phyloP scores from a whole-genome alignment of 1,140 invertebrate genomes.

The Triops longicaudatus region DNA sequence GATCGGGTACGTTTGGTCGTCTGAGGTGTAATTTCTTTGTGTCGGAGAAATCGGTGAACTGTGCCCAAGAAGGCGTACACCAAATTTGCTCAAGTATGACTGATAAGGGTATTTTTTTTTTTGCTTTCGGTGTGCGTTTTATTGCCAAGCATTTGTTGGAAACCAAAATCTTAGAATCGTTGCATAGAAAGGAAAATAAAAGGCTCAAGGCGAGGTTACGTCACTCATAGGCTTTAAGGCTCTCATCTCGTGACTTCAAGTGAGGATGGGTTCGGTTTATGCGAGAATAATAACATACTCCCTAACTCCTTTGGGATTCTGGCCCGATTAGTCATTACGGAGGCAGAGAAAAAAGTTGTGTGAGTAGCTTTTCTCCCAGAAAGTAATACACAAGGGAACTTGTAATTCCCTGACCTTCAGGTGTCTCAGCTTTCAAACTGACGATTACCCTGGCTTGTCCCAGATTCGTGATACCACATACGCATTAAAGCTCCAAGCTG shows the following conservation, averaged over 20 bases:
- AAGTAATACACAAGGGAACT: not conserved
- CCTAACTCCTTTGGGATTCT: too few relatives aligned
- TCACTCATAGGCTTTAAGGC: too few relatives aligned
- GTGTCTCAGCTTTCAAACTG: not conserved
- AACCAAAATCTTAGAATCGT: too few relatives aligned
- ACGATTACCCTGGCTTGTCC: not conserved
- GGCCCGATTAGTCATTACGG: too few relatives aligned
- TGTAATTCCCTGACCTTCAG: not conserved
- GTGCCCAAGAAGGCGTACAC: not conserved
- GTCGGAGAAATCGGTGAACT: not conserved
- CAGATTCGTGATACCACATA: slow-evolving; percentile 6
- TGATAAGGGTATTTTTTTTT: not conserved
- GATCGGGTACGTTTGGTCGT: not conserved
- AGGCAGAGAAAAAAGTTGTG: too few relatives aligned
- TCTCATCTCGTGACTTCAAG: too few relatives aligned
- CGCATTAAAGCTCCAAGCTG: not conserved
- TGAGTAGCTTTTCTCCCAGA: too few relatives aligned
- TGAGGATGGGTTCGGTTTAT: too few relatives aligned
- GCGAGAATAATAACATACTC: too few relatives aligned
- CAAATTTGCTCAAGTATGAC: not conserved
- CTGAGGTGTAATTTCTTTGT: not conserved
- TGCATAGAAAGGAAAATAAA: too few relatives aligned
- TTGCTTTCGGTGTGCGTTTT: not conserved
- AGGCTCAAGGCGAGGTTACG: too few relatives aligned
- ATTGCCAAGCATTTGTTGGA: not conserved